Evolutionary conservation across 2,113 vertebrate species (phyloP).

Genomic region (Halcyon malimbica): DNA sequence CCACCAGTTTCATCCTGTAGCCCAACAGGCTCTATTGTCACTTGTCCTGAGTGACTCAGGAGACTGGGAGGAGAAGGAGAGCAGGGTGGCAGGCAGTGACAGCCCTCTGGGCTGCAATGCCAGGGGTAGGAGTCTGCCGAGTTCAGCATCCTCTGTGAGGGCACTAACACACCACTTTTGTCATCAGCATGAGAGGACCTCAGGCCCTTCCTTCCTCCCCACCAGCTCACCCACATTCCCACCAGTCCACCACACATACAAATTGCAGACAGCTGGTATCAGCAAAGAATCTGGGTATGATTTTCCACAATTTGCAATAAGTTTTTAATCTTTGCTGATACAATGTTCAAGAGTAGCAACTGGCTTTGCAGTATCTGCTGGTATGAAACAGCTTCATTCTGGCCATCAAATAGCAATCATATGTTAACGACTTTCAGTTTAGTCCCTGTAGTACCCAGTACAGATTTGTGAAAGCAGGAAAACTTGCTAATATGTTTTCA

Average conservation of each 20-base stretch:
- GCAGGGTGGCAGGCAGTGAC: background rate
- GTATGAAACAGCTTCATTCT: background rate
- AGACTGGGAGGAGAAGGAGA: background rate
- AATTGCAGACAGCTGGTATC: background rate
- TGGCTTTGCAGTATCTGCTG: background rate
- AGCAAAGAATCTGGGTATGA: background rate
- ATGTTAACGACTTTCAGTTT: background rate
- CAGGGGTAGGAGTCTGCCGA: background rate
- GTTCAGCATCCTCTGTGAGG: background rate
- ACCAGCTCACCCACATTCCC: background rate
- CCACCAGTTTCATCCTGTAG: background rate
- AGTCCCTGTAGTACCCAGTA: background rate
- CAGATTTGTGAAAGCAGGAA: conserved; percentile 24
- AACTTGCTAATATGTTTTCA: conserved; percentile 50
- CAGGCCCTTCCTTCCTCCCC: background rate
- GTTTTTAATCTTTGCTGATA: background rate
- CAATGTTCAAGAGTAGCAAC: background rate
- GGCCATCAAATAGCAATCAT: conserved; percentile 28
- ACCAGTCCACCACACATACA: background rate
- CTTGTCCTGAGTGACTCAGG: background rate
- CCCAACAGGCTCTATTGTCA: background rate
- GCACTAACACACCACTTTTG: background rate
- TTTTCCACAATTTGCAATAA: background rate
- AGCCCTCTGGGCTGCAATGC: background rate
- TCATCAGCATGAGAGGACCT: rapidly evolving